phyloP scores from a whole-genome alignment of 2,113 vertebrate genomes.

The Bufo bufo region DNA sequence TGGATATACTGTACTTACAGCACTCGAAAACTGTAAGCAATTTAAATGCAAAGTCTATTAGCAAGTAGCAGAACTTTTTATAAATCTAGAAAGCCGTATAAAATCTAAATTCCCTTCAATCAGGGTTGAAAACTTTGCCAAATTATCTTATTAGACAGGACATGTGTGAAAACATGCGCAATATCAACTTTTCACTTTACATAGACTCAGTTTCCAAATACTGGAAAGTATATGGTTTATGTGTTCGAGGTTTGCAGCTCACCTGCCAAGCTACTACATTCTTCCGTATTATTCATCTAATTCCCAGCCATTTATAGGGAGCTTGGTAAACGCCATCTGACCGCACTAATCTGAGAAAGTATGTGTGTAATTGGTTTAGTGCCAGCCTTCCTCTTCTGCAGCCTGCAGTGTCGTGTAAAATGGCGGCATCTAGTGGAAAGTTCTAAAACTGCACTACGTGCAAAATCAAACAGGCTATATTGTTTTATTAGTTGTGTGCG shows the following conservation, averaged over 20 bases:
- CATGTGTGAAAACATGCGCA: too few species aligned
- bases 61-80: too few species aligned
- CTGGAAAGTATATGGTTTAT: background rate
- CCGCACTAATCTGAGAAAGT: background rate
- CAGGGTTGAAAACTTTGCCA: too few species aligned
- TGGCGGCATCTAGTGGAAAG: conserved; percentile 4
- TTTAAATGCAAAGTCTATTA: too few species aligned
- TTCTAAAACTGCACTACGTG: background rate
- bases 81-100: too few species aligned
- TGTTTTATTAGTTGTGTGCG: too few species aligned
- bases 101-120: too few species aligned
- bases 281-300: background rate
- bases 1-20: too few species aligned
- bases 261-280: background rate
- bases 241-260: background rate
- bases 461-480: background rate
- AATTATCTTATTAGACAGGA: too few species aligned
- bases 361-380: conserved; percentile 4
- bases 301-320: background rate
- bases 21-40: too few species aligned
- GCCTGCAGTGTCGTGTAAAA: background rate
- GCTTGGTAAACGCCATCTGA: background rate
- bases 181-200: background rate
- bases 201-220: background rate
- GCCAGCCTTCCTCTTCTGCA: background rate